Base-by-base conservation (phyloP, 2,888 invertebrate species). In the Drosophila nigritarsus region DNA sequence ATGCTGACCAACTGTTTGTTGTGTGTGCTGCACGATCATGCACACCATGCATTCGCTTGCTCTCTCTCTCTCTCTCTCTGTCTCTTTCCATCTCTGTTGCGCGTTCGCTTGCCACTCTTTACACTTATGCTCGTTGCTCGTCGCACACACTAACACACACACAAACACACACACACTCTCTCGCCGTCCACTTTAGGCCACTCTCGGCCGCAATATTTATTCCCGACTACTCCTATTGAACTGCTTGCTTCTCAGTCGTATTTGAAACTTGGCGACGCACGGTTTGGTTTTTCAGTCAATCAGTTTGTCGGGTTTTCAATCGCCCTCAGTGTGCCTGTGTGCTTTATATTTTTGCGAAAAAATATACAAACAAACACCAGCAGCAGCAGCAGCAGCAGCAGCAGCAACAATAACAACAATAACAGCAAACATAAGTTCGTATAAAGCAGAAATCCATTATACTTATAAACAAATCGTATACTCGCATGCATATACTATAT, bases 201-300 rank as follows among this genome's bases (percentile, higher is more conserved):
- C 87, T 79, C 75, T 78, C 78, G 75, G 65, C 75, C 80, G 36
- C 65, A 64, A 77, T 71, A 48, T 53, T 53, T 69, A 66, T 72
- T 80, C 71, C 76, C 80, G 80, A 73, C 73, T 60, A 75, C 90
- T 85, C 88, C 87, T 75, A 82, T 65, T 60, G 74, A 73, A 74
- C 78, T 59, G 82, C 72, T 68, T 65, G 55, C 64, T 74, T 64
- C 75, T 87, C 86, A 91, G 91, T 90, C 90, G 83, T 82, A 83
- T 80, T 83, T 85, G 77, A 90, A 88, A 89, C 83, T 91, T 89
- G 80, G 82, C 82, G 87, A 77, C 83, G 88, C 63, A 80, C 82
- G 89, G 85, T 87, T 90, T 78, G 76, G 62, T 71, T 83, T 75
- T 77, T 65, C 68, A 50, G 45, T 58, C 29, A 49, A 58, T 20